Evolutionary conservation across 2,113 vertebrate genomes (phyloP).

Genomic region (Lepisosteus oculatus): DNA sequence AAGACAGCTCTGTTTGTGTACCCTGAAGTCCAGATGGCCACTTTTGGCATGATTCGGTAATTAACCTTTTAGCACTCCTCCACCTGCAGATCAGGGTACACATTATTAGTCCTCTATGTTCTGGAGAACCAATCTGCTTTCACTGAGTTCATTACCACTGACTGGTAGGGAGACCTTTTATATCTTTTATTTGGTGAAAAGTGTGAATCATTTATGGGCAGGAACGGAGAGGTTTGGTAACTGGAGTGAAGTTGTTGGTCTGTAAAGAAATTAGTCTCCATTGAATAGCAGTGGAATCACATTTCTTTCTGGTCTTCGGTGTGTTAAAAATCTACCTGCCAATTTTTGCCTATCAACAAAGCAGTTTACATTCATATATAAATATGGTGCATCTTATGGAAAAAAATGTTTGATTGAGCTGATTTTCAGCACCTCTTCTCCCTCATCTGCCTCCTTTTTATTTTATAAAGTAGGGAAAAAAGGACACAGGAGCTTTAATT

Average conservation of each 20-base stretch:
- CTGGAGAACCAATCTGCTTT: conserved; percentile 41
- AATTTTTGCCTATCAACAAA: conserved; percentile 6
- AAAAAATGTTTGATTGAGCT: conserved; percentile 39
- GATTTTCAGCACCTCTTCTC: conserved; percentile 4
- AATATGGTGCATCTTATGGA: conserved; percentile 31
- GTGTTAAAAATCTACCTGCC: conserved; percentile 31
- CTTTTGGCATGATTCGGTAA: conserved; percentile 47
- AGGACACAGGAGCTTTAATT: not conserved
- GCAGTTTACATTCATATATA: conserved; percentile 38
- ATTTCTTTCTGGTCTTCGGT: conserved; percentile 29
- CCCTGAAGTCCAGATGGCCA: conserved; percentile 44
- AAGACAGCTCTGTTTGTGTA: conserved; percentile 17
- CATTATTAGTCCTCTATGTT: conserved; percentile 30
- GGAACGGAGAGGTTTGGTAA: not conserved
- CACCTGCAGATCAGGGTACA: conserved; percentile 24
- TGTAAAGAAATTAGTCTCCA: conserved; percentile 32
- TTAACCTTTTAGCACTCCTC: conserved; percentile 46
- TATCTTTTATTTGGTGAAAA: conserved; percentile 20
- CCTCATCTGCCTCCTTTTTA: conserved; percentile 15
- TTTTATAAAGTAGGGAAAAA: not conserved
- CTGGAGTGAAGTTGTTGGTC: conserved; percentile 25
- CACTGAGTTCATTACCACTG: too few species aligned
- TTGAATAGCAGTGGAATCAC: conserved; percentile 25
- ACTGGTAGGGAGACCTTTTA: too few species aligned
- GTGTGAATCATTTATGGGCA: conserved; percentile 25